phyloP scores from a whole-genome alignment of 1,140 invertebrate species.

The Spodoptera litura region DNA sequence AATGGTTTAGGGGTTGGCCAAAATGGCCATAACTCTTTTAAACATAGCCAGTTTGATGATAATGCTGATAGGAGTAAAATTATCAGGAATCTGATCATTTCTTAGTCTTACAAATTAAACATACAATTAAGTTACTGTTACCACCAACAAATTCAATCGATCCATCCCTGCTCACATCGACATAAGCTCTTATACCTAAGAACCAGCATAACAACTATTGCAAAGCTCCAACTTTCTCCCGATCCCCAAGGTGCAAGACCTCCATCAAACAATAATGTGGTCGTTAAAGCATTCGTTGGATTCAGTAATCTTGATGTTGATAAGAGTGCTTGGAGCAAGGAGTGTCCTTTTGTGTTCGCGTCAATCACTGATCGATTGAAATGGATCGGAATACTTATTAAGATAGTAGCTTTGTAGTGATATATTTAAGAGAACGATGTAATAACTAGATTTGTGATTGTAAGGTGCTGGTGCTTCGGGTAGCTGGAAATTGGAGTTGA shows the following conservation, averaged over 20 bases:
- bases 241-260: neutral
- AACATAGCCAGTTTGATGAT: too few relatives aligned
- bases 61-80: neutral
- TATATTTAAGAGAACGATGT: conserved; percentile 22
- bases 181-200: conserved; percentile 33
- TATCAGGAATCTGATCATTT: too few relatives aligned
- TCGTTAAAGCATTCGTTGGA: conserved; percentile 37
- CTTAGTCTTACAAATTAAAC: too few relatives aligned
- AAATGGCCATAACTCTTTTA: neutral
- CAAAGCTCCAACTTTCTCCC: conserved; percentile 12
- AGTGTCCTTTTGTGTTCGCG: conserved; percentile 59
- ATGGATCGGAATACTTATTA: conserved; percentile 47
- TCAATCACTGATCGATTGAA: conserved; percentile 61
- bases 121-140: too few relatives aligned
- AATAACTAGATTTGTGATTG: conserved; percentile 4
- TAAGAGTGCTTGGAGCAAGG: conserved; percentile 50
- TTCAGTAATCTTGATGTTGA: conserved; percentile 54
- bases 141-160: neutral
- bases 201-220: conserved; percentile 12
- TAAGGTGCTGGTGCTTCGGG: neutral
- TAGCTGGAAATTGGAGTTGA: too few relatives aligned
- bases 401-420: conserved; percentile 34
- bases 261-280: conserved; percentile 23
- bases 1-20: too few relatives aligned
- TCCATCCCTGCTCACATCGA: conserved; percentile 38